These are phyloP conservation scores for Leptinotarsa rubiginosa DNA, from an alignment of 2,888 invertebrate species.

Conservation along the genomic window DNA sequence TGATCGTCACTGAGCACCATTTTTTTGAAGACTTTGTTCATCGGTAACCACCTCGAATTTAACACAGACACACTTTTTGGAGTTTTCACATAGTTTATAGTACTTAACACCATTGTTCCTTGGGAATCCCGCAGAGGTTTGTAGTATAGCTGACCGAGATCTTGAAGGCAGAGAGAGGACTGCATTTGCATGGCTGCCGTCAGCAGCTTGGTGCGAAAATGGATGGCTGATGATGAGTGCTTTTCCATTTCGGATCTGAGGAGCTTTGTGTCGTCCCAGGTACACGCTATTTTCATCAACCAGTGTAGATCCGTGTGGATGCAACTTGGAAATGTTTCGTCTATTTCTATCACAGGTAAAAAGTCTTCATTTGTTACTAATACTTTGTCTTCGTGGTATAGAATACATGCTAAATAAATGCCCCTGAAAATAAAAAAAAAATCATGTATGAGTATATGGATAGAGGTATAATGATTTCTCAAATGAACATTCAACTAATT, in stretches of 20 bases:
- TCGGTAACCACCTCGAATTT: conserved; percentile 92
- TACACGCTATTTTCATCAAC: conserved; percentile 93
- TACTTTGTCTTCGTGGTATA: conserved; percentile 96
- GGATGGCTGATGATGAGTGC: conserved; percentile 89
- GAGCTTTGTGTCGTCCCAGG: conserved; percentile 96
- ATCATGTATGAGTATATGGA: neutral
- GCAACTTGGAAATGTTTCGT: conserved; percentile 93
- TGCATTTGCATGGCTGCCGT: conserved; percentile 94
- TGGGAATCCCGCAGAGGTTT: conserved; percentile 89
- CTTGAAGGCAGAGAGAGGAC: conserved; percentile 76
- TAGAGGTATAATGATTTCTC: neutral
- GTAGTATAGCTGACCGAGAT: conserved; percentile 94
- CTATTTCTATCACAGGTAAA: conserved; percentile 95
- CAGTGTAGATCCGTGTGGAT: conserved; percentile 95
- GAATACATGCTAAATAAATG: conserved; percentile 90
- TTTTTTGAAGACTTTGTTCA: conserved; percentile 80
- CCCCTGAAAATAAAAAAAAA: conserved; percentile 74
- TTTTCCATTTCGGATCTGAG: conserved; percentile 95
- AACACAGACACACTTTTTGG: conserved; percentile 89
- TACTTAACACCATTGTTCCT: conserved; percentile 91
- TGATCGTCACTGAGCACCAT: conserved; percentile 80
- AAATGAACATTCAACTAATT: too few relatives aligned
- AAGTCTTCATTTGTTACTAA: conserved; percentile 97
- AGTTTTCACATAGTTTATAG: conserved; percentile 83
- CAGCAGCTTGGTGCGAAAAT: conserved; percentile 91